These are phyloP conservation scores for Mesitornis unicolor DNA, from an alignment of 2,113 vertebrate genomes.

Conservation along the genomic window DNA sequence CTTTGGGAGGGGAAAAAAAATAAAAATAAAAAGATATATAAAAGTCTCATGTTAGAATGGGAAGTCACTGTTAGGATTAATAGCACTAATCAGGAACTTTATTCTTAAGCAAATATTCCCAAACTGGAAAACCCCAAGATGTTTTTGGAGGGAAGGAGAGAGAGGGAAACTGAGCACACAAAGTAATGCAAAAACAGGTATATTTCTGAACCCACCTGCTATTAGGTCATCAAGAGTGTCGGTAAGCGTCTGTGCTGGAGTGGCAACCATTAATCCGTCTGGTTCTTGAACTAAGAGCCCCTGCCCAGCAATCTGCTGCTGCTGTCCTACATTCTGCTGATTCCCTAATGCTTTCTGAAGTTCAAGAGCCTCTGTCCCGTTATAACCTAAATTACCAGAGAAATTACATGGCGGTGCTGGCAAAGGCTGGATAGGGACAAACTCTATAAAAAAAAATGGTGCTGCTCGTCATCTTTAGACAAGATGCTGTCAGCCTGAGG, in stretches of 20 bases:
- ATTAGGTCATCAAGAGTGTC: slow-evolving; percentile 99
- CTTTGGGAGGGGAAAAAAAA: too few species aligned
- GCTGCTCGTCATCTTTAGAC: slow-evolving; percentile 80
- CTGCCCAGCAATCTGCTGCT: slow-evolving; percentile 84
- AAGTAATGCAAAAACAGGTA: slow-evolving; percentile 73
- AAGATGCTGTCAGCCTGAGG: slow-evolving; percentile 90
- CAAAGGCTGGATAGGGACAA: slow-evolving; percentile 91
- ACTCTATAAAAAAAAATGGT: slow-evolving; percentile 81
- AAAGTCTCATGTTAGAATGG: slow-evolving; percentile 37
- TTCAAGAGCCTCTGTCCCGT: slow-evolving; percentile 87
- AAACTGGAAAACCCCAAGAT: slow-evolving; percentile 64
- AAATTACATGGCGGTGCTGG: slow-evolving; percentile 85
- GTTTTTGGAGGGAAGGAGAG: slow-evolving; percentile 57
- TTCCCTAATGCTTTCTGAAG: slow-evolving; percentile 91
- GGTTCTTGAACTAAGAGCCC: slow-evolving; percentile 91
- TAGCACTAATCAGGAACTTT: slow-evolving; percentile 61
- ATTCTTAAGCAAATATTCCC: slow-evolving; percentile 66
- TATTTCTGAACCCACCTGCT: slow-evolving; percentile 87
- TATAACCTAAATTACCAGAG: slow-evolving; percentile 87
- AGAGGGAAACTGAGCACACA: slow-evolving; percentile 65
- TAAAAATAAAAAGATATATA: not conserved
- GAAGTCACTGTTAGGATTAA: slow-evolving; percentile 61
- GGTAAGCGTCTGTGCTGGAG: slow-evolving; percentile 92
- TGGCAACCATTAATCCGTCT: slow-evolving; percentile 91
- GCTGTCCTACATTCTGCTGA: slow-evolving; percentile 85